Evolutionary conservation across 2,797 vertebrate species (phyloP), one percentile per base, ranked within the genome.

Genomic region (Hozukius guyotensis): DNA sequence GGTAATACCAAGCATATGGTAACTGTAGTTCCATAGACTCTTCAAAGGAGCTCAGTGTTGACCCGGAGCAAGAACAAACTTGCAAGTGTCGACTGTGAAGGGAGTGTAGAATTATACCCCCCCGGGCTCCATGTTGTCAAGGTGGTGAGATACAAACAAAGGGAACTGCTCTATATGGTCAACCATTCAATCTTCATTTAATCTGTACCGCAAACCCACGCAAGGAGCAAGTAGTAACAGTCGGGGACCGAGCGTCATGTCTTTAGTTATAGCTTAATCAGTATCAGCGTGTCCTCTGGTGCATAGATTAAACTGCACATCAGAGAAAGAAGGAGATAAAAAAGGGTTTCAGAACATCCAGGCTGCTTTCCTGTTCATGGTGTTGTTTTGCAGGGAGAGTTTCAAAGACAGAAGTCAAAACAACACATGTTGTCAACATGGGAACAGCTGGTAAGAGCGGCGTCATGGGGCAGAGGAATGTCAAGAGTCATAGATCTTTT

Each of bases 1-100:
- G 82, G 80, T 94, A 94, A 94, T 92, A 83, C 81, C 82, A 88
- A 93, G 90, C 94, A 95, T 91, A 94, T 94, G 94, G 85, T 63
- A 88, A 90, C 88, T 80, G 76, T 62, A 87, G 84, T 76, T 81
- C 63, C 87, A 87, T 49, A 61, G 74, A 80, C 77, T 88, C 90
- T 93, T 95, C 91, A 95, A 94, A 93, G 91, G 86, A 66, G 81
- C 75, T 85, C 70, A 8, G 77, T 56, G 82, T 77, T 83, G 87
- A 91, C 88, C 87, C 78, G 73, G 90, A 93, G 84, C 91, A 91
- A 92, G 91, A 91, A 90, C 86, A 82, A 91, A 93, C 92, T 87
- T 91, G 88, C 83, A 81, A 69, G 83, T 72, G 42, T 31, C 70
- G 79, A 24, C 72, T 60, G 77, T 79, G 80, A 80, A 81, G 73